Base-by-base conservation (phyloP, 2,888 invertebrate genomes). In the Acanthosepion esculentum region DNA sequence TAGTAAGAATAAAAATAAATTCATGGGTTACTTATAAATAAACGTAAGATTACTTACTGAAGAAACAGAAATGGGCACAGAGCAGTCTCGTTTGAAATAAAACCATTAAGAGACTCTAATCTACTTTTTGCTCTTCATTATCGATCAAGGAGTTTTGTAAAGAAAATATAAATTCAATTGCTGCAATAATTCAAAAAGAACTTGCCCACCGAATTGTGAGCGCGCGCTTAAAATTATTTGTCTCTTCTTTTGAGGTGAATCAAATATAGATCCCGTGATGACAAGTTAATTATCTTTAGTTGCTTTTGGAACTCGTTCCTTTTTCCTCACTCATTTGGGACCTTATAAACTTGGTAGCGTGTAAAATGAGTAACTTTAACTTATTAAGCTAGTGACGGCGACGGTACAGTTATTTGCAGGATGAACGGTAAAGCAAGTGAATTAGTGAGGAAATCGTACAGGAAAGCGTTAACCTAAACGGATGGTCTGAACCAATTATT, bases 51-150 rank as follows among this genome's bases (percentile, higher is more conserved):
- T 59, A 59, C 59, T 59, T 59, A 59, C 23, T 59, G 23, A 59
- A 59, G 59, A 6, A 59, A 59, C 59, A 78, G 33, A 78, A 78
- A 78, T 78, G n/a, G 78, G 15, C 78, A 78, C 18, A n/a, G 33
- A 78, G n/a, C 12, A 78, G 78, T n/a, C n/a, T n/a, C n/a, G 78
- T 78, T 78, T 78, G n/a, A 78, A 78, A 78, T 78, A 78, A 78
- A 78, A 78, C 78, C n/a, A 12, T 78, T 78, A 10, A 18, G 15
- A 15, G 33, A 78, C 15, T 78, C 78, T n/a, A 78, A 78, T n/a
- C 78, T 78, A 12, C n/a, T 78, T 78, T 78, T 78, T 78, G n/a
- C 78, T 33, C 15, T 33, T 33, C 12, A n/a, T 78, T 78, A 78
- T 78, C n/a, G 78, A 78, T 78, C 78, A 78, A 78, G 78, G 33